Percentiles rank a stretch among this genome's conserved stretches.
Evolutionary conservation across 2,113 vertebrate genomes (phyloP).

Genomic region (Thoracochromis brauschi): DNA sequence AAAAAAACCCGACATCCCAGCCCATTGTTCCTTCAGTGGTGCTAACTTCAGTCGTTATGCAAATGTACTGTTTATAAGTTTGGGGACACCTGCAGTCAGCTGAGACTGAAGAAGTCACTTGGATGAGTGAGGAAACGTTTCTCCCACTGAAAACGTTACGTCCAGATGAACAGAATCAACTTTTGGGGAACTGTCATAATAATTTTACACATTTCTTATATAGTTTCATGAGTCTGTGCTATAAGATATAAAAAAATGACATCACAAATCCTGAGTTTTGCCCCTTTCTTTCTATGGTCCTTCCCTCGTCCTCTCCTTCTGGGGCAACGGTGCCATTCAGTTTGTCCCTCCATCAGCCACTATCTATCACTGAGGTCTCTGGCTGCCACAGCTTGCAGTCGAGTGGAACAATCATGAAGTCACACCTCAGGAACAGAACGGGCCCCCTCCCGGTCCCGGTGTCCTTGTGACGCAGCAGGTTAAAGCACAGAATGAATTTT

Average conservation of each 20-base stretch:
- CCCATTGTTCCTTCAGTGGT: neutral
- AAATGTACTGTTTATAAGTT: neutral
- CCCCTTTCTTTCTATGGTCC: neutral
- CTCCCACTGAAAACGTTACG: neutral
- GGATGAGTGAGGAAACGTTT: neutral
- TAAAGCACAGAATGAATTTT: neutral
- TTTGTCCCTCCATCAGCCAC: slow-evolving; percentile 21
- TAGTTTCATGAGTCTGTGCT: neutral
- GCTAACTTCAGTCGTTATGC: neutral
- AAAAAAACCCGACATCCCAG: fast-evolving
- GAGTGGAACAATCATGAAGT: slow-evolving; percentile 47
- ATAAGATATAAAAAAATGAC: neutral
- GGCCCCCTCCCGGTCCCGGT: neutral
- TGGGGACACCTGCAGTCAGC: neutral
- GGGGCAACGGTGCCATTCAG: neutral
- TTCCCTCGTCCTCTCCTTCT: neutral
- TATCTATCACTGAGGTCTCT: slow-evolving; percentile 19
- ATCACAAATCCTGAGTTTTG: neutral
- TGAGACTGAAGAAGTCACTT: neutral
- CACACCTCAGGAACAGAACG: slow-evolving; percentile 43
- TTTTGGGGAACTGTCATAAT: neutral
- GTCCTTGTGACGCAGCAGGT: slow-evolving; percentile 17
- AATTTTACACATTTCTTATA: neutral
- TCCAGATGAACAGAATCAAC: neutral
- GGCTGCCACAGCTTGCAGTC: slow-evolving; percentile 32